Base-by-base conservation (phyloP, 2,888 invertebrate species). In the Harpagoxenus sublaevis region DNA sequence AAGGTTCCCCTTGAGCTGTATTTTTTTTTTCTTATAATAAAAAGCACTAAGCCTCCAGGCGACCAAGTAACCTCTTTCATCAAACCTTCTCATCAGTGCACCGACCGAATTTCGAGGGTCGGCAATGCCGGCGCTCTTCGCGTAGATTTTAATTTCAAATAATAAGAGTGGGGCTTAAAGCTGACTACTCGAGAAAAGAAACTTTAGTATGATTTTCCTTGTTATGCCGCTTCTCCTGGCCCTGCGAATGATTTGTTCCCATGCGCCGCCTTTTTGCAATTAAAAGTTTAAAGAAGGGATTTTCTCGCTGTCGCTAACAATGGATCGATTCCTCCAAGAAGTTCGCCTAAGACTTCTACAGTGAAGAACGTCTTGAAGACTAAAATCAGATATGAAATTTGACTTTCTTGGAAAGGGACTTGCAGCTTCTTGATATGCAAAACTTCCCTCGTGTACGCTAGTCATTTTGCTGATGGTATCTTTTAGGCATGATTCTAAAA, bases 11-110 rank as follows among this genome's bases (percentile, higher is more conserved):
- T 73, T 39, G 60, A 60, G 85, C 83, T 79, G 79, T 90, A 88
- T 89, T 89, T 88, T 63, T 85, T 31, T 79, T 88, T 57, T 85
- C 66, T 86, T 87, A 81, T 88, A 86, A 87, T 88, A 89, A 84
- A 81, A 88, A 86, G 42, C 78, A 55, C 83, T 77, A 86, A 83
- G 82, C 28, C 51, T 78, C 23, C 65, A 15, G 82, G 81, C 82
- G 83, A 74, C 84, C 85, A 77, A 84, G 88, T 87, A 89, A 87
- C 86, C 84, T 84, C 85, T 84, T 86, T 86, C 66, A 71, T 57
- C 42, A 51, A 70, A 74, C 53, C 70, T 78, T 81, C 86, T 90
- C 86, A 86, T 86, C 85, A 65, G 68, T 78, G 74, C 84, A 71
- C 42, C 78, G 77, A 85, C 60, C 83, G 83, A 86, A 84, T 84